Evolutionary conservation across 2,888 invertebrate genomes (phyloP), one percentile per base, ranked within the genome.

Genomic region (Pheosia gnoma): DNA sequence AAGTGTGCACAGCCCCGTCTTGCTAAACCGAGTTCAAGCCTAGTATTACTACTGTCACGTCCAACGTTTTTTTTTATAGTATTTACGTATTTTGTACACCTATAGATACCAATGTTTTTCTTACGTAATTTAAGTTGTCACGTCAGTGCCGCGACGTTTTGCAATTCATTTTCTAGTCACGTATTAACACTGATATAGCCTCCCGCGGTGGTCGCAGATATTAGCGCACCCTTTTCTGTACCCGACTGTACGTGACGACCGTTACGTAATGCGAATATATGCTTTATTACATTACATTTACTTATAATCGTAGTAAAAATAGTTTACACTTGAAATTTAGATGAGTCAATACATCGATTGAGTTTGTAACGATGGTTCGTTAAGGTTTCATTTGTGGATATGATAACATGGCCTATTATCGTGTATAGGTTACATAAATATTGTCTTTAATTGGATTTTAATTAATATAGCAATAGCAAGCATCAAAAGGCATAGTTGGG

Each of bases 161-260:
- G 9, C 58, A 55, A 61, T 68, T 67, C 59, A 43, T 38, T 63
- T 58, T 41, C 58, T 65, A 59, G 65, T 62, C 78, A 79, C 78
- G 80, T 77, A 59, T 39, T 7, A 6, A 5, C 37, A 10, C 53
- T 54, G 61, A 66, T 60, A 67, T 65, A 68, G 67, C 59, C 67
- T 70, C 61, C 59, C 73, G 60, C 56, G 80, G 80, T 79, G 80
- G 80, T 75, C 79, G 57, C 25, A 55, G 67, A 62, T 73, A 71
- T 73, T 72, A 71, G 62, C 51, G 58, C 65, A 61, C 62, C 79
- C 75, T 68, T 72, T 77, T 74, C 65, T 66, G 71, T 61, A 1
- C 51, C 52, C 51, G 61, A 67, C 9, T 66, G 65, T 75, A 77
- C 70, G 67, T 75, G 75, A 45, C 45, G 36, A 10, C 60, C 57